Evolutionary conservation across 2,888 invertebrate genomes (phyloP).

Genomic region (Hofmannophila pseudospretella): DNA sequence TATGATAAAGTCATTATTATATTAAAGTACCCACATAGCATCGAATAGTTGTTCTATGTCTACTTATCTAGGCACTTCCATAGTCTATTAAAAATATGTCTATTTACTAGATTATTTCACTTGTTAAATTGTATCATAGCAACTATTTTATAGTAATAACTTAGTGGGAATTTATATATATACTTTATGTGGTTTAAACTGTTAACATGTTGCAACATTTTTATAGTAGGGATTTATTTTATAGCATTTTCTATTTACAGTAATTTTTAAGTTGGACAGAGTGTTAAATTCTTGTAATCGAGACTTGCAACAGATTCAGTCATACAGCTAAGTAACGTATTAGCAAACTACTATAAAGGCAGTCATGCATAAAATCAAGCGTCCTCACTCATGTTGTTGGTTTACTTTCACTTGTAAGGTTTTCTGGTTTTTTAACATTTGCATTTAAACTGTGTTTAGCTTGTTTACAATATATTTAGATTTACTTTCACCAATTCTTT

Average conservation of each 20-base stretch:
- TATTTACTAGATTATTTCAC: background rate
- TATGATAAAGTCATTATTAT: too few relatives aligned
- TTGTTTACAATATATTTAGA: too few relatives aligned
- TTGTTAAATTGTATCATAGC: background rate
- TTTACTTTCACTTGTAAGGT: background rate
- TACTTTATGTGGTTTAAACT: background rate
- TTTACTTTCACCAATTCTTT: too few relatives aligned
- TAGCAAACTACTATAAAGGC: conserved; percentile 5
- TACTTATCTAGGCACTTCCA: conserved; percentile 51
- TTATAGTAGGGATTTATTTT: background rate
- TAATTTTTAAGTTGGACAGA: conserved; percentile 13
- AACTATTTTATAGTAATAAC: background rate
- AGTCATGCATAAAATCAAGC: background rate
- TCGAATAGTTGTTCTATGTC: conserved; percentile 10
- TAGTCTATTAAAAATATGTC: conserved; percentile 31
- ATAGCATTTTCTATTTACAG: conserved; percentile 4
- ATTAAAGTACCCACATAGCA: conserved; percentile 5
- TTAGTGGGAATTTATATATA: background rate
- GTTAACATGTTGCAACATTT: background rate
- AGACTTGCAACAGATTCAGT: background rate
- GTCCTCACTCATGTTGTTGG: background rate
- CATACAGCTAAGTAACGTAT: conserved; percentile 6
- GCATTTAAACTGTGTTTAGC: too few relatives aligned
- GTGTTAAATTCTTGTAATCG: conserved; percentile 3
- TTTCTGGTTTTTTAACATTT: conserved; percentile 1